Base-by-base conservation (phyloP, 1,140 invertebrate species). In the Nasonia giraulti region DNA sequence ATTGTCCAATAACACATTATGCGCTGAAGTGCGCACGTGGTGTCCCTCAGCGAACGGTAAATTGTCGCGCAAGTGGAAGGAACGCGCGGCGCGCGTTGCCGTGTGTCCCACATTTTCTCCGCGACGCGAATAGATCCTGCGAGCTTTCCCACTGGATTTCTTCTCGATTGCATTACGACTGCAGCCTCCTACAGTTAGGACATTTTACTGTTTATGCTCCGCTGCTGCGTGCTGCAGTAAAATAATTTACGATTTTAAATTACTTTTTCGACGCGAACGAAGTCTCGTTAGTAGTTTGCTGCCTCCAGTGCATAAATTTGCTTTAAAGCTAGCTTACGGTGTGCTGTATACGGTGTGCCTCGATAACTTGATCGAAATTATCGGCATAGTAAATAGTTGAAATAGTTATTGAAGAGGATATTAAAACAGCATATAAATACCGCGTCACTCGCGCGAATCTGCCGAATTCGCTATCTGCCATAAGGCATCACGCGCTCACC, bases 1-100 rank as follows among this genome's bases (percentile, higher is more conserved):
- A 82, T 82, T 74, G 44, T 82, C 47, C 69, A 82, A 82, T 82
- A 82, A 82, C 14, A 37, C 68, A 80, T 80, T 81, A 74, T 33
- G 20, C 20, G 50, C 27, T 27, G 37, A 74, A 74, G 37, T 10
- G 69, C 14, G 80, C 80, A 62, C 69, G 69, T 73, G 44, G 68
- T 62, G 44, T 82, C 47, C 8, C 69, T 74, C 31, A 7, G 20
- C 23, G 7, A 82, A 82, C 80, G 69, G 80, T 82, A 82, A 82
- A 82, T 74, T 69, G 69, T 31, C 37, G 55, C 62, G 55, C 68
- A 31, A 80, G 69, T 71, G 79, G 23, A 69, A 47, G 37, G 79
- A 31, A n/a, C 55, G 20, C 55, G 55, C 2, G 10, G 68, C 40
- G 14, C 68, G 27, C 10, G 23, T n/a, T 33, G 11, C 4, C 0